These are phyloP conservation scores for Catagonus wagneri DNA, from an alignment of 2,113 vertebrate species.

Conservation along the genomic window DNA sequence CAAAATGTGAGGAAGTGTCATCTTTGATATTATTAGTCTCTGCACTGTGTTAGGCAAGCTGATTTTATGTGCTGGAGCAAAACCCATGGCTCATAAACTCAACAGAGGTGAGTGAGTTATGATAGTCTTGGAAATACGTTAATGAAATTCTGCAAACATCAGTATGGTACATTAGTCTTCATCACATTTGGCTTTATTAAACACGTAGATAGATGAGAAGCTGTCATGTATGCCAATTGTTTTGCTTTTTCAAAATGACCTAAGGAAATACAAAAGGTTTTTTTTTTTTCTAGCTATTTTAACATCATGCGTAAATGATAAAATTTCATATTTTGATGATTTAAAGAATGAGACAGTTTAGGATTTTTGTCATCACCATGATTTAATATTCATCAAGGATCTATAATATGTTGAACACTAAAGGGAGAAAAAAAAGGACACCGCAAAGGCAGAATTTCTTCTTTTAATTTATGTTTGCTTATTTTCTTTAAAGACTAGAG, in stretches of 20 bases:
- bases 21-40: constrained; percentile 83
- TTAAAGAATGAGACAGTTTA: constrained; percentile 56
- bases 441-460: constrained; percentile 39
- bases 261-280: constrained; percentile 65
- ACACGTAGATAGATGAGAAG: constrained; percentile 84
- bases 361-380: constrained; percentile 27
- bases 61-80: constrained; percentile 87
- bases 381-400: constrained; percentile 54
- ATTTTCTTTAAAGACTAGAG: constrained; percentile 31
- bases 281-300: constrained; percentile 26
- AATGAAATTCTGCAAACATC: constrained; percentile 89
- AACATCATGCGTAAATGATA: constrained; percentile 21
- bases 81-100: constrained; percentile 88
- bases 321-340: constrained; percentile 66
- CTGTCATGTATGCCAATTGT: constrained; percentile 83
- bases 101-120: constrained; percentile 89
- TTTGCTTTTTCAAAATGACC: constrained; percentile 80
- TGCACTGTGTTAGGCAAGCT: constrained; percentile 83
- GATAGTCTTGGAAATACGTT: constrained; percentile 85
- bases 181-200: constrained; percentile 89
- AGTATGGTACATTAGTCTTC: constrained; percentile 89
- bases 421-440: not conserved
- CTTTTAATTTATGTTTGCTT: constrained; percentile 28
- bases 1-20: constrained; percentile 77
- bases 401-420: not conserved